phyloP scores from a whole-genome alignment of 2,888 invertebrate species.

The Tubulanus polymorphus region DNA sequence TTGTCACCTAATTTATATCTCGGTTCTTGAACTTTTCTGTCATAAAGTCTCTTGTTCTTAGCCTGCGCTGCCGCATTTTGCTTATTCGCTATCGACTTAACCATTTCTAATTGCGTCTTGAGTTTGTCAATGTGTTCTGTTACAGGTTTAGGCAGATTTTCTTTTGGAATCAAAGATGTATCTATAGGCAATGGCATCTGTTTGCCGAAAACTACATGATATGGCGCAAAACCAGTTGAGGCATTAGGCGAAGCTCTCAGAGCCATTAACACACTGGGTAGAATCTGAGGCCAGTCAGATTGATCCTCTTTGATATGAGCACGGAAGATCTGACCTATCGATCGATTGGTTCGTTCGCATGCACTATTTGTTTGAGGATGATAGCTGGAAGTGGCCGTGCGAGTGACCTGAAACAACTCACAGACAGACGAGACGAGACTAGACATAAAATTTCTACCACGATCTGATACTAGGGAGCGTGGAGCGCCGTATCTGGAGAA shows the following conservation, averaged over 20 bases:
- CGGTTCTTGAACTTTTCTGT: constrained; percentile 8
- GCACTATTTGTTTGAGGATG: constrained; percentile 21
- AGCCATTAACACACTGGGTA: constrained; percentile 24
- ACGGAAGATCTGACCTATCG: constrained; percentile 18
- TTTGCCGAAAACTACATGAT: constrained; percentile 19
- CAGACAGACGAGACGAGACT: constrained; percentile 19
- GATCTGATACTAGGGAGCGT: constrained; percentile 17
- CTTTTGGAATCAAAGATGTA: constrained; percentile 16
- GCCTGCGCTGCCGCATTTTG: constrained; percentile 12
- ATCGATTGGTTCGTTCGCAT: constrained; percentile 21
- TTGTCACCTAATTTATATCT: constrained; percentile 9
- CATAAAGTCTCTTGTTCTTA: constrained; percentile 16
- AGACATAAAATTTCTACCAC: constrained; percentile 22
- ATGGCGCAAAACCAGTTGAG: constrained; percentile 19
- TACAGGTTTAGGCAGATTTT: constrained; percentile 15
- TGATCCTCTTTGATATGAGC: constrained; percentile 17
- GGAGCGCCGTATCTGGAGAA: constrained; percentile 23
- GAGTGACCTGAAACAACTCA: constrained; percentile 20
- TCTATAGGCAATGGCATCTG: constrained; percentile 21
- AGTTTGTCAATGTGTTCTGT: constrained; percentile 15
- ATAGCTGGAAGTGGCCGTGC: constrained; percentile 18
- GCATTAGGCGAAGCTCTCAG: constrained; percentile 17
- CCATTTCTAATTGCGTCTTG: background rate
- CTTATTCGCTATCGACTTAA: constrained; percentile 10
- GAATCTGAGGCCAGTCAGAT: constrained; percentile 16